A percentile compares a stretch with the other conserved stretches of the same genome.
Evolutionary conservation across 2,797 vertebrate genomes (phyloP).

Genomic region (Acomys russatus): DNA sequence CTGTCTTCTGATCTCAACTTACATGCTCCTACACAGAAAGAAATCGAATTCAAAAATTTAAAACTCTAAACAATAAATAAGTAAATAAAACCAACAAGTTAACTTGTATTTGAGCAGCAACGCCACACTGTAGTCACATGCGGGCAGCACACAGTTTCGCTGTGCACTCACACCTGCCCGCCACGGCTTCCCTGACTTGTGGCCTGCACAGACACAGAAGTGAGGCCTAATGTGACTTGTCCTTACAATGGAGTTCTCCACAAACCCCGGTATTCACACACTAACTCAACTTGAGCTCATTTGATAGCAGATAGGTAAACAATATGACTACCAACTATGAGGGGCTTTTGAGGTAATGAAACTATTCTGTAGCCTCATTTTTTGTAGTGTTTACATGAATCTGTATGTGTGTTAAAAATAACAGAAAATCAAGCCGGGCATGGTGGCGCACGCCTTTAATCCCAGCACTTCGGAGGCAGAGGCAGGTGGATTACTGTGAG

Average conservation of each 20-base stretch:
- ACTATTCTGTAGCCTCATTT: not conserved
- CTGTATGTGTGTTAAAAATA: not conserved
- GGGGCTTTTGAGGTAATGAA: not conserved
- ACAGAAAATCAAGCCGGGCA: not conserved
- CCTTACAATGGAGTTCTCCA: not conserved
- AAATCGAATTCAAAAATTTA: not conserved
- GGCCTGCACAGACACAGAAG: slow-evolving; percentile 32
- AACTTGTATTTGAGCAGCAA: slow-evolving; percentile 40
- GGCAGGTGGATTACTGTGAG: too few species aligned
- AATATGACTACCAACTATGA: not conserved
- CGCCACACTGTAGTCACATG: not conserved
- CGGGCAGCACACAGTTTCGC: not conserved
- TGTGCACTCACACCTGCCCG: slow-evolving; percentile 6
- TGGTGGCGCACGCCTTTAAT: too few species aligned
- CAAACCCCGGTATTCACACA: slow-evolving; percentile 14
- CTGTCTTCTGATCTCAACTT: not conserved
- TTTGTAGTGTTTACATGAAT: not conserved
- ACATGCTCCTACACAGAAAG: not conserved
- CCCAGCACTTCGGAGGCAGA: too few species aligned
- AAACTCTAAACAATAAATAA: not conserved
- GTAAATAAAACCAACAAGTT: not conserved
- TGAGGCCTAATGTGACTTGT: slow-evolving; percentile 42
- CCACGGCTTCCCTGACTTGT: slow-evolving; percentile 10
- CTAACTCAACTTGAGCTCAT: slow-evolving; percentile 47
- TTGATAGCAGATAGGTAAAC: not conserved